Base-by-base conservation (phyloP, 2,113 vertebrate genomes). In the Alethe castanea region DNA sequence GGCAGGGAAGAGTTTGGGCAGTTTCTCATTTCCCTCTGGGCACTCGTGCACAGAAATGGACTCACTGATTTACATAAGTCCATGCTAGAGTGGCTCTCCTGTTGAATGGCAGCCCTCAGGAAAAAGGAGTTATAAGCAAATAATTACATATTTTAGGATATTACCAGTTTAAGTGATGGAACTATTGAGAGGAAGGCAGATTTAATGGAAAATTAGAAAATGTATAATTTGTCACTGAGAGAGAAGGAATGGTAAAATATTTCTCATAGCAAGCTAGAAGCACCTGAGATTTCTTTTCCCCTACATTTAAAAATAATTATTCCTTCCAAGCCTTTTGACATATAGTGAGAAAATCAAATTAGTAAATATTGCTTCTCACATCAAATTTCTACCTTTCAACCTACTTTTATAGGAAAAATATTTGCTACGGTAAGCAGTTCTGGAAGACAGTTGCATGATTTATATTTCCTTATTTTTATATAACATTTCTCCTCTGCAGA, bases 331-430 rank as follows among this genome's bases (percentile, higher is more conserved):
- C 2, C 53, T 81, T 94, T 86, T 79, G 86, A 92, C 88, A 61
- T 38, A 64, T 1, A 5, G 11, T 56, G 36, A 81, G 78, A 89
- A 88, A 94, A 95, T 67, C 2, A 78, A 89, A 94, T 86, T 60
- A 92, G 20, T 45, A 85, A 88, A 81, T 95, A 89, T 65, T 94
- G 50, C 22, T 40, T 93, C 82, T 94, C 73, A 38, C 35, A 82
- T 89, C 35, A 81, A 48, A 42, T 91, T 87, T 90, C 45, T 91
- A 24, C 8, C 20, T 72, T 93, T 60, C 78, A 59, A 42, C 35
- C n/a, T 64, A 15, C 45, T 93, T 87, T 87, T 67, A 38, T 45
- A 53, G 40, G 38, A 79, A 82, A 67, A 72, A 67, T 77, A 88
- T 67, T 89, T 94, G 76, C 86, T 74, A 19, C 54, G 45, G 14